Base-by-base conservation (phyloP, 2,888 invertebrate genomes). In the Capitulum mitella region DNA sequence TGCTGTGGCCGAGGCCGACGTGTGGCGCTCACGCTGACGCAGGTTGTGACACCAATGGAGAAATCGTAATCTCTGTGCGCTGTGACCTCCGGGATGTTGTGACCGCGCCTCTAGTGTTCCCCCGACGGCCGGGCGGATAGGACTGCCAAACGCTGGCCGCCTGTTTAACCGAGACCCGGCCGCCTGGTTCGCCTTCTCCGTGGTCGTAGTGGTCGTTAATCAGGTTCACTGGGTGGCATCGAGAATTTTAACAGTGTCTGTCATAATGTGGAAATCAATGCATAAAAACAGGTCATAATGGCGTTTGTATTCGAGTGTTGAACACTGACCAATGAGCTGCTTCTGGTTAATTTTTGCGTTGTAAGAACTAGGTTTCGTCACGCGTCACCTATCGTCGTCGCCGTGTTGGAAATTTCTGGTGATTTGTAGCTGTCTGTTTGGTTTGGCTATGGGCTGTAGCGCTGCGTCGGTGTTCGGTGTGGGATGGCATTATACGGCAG, bases 1-100 rank as follows among this genome's bases (percentile, higher is more conserved):
- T 12, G 43, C 43, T 12, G 43, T 22, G 19, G 51, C 22, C 19
- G 19, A 22, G 19, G 51, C 51, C 22, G 51, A 51, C 51, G 14
- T 0, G 19, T 22, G 51, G 22, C 22, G 51, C 51, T 16, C 51
- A 22, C 51, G 43, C 43, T 12, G 19, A 22, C 51, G 34, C 64
- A 19, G 64, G 64, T 64, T 64, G 64, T 70, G 70, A 40, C 14
- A 64, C 64, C 5, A 34, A 16, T 64, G 64, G 64, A 34, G 70
- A 19, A 40, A 29, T 34, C 37, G 70, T 70, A 70, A 70, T 70
- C 70, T 70, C 70, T 70, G 10, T 70, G 70, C 70, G 70, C 70
- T 70, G 70, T 70, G 70, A 70, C 26, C 37, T n/a, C 70, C 10
- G 70, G 64, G 32, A 34, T 64, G 58, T 61, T 29, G 8, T 29